These are phyloP conservation scores for Neomonachus schauinslandi DNA, from an alignment of 2,113 vertebrate species.

Conservation along the genomic window DNA sequence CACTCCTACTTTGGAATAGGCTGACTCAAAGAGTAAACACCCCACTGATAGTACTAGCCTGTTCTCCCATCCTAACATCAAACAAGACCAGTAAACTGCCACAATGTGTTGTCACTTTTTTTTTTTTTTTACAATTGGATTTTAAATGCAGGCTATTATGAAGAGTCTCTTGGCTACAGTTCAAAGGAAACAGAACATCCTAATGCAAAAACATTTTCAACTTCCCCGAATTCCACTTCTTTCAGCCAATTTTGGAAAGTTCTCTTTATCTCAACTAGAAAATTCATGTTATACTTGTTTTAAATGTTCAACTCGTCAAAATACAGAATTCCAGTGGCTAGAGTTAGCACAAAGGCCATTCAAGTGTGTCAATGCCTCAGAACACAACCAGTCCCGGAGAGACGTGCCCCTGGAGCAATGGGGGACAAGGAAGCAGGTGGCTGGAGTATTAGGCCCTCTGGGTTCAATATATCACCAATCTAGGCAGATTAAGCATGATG, in stretches of 20 bases:
- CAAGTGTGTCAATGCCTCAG: neutral
- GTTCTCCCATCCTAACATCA: neutral
- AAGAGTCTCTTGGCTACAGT: neutral
- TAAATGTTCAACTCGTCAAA: neutral
- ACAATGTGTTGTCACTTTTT: neutral
- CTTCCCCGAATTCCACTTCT: constrained; percentile 31
- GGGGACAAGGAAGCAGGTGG: neutral
- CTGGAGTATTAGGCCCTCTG: neutral
- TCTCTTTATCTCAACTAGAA: constrained; percentile 33
- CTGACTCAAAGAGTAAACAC: neutral
- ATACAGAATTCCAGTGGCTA: neutral
- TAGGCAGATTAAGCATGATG: neutral
- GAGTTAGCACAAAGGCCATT: neutral
- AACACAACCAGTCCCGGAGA: neutral
- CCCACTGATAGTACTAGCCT: neutral
- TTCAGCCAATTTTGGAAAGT: constrained; percentile 37
- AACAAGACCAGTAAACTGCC: neutral
- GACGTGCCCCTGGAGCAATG: neutral
- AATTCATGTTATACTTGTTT: neutral
- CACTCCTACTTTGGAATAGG: neutral
- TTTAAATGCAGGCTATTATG: constrained; percentile 8
- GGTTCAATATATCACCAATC: neutral
- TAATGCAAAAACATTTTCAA: constrained; percentile 41
- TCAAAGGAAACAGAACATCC: constrained; percentile 46
- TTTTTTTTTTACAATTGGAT: neutral